Base-by-base conservation (phyloP, 2,888 invertebrate genomes). In the Dugesia japonica region DNA sequence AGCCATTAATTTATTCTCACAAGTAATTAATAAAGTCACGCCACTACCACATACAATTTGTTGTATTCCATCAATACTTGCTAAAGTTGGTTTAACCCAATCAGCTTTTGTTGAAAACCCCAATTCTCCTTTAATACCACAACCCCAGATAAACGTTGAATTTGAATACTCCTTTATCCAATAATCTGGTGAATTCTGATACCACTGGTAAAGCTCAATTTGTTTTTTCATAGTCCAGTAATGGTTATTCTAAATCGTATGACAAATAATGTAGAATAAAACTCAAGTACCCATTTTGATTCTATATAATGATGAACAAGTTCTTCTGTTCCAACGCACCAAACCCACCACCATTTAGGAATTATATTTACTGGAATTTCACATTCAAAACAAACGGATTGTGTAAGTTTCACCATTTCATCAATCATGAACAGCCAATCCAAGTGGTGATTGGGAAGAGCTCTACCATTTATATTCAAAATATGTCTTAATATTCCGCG, bases 91-190 rank as follows among this genome's bases (percentile, higher is more conserved):
- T 31, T 82, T 79, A 1, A 84, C 0, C 87, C 87, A 1, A 82
- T 81, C 1, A 85, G 84, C 0, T 84, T 82, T 78, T 83, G 85
- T 84, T 1, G 86, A 82, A 80, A 78, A 88, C 42, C 87, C 88
- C 71, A 89, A 82, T 82, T 89, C 89, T 0, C 88, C 89, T 81
- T 89, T 88, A n/a, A 88, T 82, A 42, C 88, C 88, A 75, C 87
- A 87, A 7, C 89, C 89, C 88, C 88, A 89, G 80, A 88, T 82
- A 81, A 85, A 88, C 0, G 87, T 87, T 79, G 87, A 86, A 82
- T 88, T 88, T 81, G 87, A 87, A 1, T 88, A 88, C 4, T 88
- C 88, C 38, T 88, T 86, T 82, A 88, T 88, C 89, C 89, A 89
- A 82, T 89, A 88, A 78, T 87, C 87, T 1, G 89, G 88, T 38